Conservation (phyloP, 2,797 vertebrate species). For the Clarias platycephalus region DNA sequence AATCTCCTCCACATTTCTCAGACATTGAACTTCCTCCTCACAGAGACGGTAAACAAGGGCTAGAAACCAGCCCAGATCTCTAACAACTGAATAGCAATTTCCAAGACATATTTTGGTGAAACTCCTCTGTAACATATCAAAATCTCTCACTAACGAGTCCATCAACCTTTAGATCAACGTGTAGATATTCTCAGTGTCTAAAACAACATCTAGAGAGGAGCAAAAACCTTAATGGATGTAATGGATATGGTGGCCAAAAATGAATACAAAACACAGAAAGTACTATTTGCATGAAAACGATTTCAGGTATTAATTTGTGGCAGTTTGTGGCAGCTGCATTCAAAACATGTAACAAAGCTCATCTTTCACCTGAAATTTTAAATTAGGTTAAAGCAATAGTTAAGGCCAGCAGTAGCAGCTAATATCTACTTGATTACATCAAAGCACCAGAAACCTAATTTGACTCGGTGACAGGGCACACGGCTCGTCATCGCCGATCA, state of each 20-base stretch:
- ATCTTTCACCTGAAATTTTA: constrained; percentile 99
- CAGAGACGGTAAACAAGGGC: constrained; percentile 25
- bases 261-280: constrained; percentile 23
- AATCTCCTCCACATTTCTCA: constrained; percentile 52
- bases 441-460: constrained; percentile 99
- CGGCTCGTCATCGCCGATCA: constrained; percentile 99
- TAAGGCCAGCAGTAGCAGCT: constrained; percentile 96
- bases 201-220: constrained; percentile 24
- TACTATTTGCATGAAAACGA: constrained; percentile 36
- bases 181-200: neutral
- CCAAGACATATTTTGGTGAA: constrained; percentile 4
- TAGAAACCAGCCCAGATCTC: constrained; percentile 38
- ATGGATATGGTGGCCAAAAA: constrained; percentile 29
- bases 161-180: constrained; percentile 38
- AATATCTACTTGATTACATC: constrained; percentile 99
- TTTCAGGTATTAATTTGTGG: constrained; percentile 24
- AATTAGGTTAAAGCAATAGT: constrained; percentile 97
- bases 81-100: constrained; percentile 37
- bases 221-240: constrained; percentile 28
- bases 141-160: constrained; percentile 11
- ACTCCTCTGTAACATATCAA: constrained; percentile 8
- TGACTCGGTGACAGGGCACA: constrained; percentile 91
- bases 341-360: constrained; percentile 86
- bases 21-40: constrained; percentile 44
- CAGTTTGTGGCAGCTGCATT: constrained; percentile 58